Conservation (phyloP, 1,140 invertebrate species). For the Drosophila ficusphila region DNA sequence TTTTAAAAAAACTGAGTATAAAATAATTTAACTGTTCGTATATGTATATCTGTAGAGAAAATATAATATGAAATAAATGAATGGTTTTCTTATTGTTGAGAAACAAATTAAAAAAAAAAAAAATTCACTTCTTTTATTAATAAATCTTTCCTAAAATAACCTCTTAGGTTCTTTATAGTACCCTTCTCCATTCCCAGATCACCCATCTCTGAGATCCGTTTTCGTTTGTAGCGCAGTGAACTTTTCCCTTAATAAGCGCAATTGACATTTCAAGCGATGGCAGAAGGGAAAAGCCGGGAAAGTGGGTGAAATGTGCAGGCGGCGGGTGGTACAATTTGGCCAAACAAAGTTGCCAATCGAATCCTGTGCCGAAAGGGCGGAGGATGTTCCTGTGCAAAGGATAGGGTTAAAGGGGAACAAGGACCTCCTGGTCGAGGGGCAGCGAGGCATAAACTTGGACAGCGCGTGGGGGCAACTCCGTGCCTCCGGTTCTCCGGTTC, state of each 20-base stretch:
- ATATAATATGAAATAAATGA: no score
- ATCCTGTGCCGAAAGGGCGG: slow-evolving; percentile 8
- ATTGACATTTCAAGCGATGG: slow-evolving; percentile 62
- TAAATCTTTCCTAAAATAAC: no score
- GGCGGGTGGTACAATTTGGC: slow-evolving; percentile 22
- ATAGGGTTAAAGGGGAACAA: background rate
- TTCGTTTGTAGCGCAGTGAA: slow-evolving; percentile 54
- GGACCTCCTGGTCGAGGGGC: slow-evolving; percentile 5
- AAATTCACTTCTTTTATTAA: no score
- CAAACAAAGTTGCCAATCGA: slow-evolving; percentile 53
- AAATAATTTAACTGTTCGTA: no score
- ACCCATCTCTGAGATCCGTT: slow-evolving; percentile 11
- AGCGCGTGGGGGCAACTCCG: slow-evolving; percentile 15
- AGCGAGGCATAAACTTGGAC: slow-evolving; percentile 45
- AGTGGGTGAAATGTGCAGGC: slow-evolving; percentile 12
- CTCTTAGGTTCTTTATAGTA: no score
- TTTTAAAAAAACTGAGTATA: no score
- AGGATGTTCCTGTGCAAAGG: slow-evolving; percentile 33
- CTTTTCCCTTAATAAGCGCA: slow-evolving; percentile 70
- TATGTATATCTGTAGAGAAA: no score
- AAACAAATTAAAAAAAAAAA: no score
- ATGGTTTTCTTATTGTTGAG: no score
- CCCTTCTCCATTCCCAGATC: no score
- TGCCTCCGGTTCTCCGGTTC: background rate
- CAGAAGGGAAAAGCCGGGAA: background rate